Base-by-base conservation (phyloP, 1,140 invertebrate genomes). In the Drosophila dunni region DNA sequence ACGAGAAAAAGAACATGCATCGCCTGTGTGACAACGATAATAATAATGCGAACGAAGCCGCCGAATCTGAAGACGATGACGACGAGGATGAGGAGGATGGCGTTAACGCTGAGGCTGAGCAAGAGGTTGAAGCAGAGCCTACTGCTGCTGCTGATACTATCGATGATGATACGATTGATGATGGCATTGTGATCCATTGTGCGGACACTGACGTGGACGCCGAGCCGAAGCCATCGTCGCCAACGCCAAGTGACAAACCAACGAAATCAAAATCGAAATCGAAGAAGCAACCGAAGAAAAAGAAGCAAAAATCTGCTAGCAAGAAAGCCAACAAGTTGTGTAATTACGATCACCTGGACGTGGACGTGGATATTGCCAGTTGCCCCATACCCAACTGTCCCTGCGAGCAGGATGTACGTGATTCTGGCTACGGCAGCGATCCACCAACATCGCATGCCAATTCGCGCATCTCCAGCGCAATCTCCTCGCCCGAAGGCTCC, bases 391-490 rank as follows among this genome's bases (percentile, higher is more conserved):
- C 72, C 3, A 71, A 91, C 33, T 93, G 93, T 84, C 93, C 93
- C 63, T 93, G 93, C 54, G 93, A 93, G 79, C 88, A 92, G 67
- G 92, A 90, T 90, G 79, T 91, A 9, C 96, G 96, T 88, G 97
- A 97, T 91, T 97, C 95, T 90, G 96, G 96, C 36, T 97, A 97
- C 89, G 96, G 96, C 17, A 97, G 96, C 8, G 96, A 96, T 72
- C 83, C 74, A 29, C 73, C 84, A 9, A 76, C 77, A 36, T 91
- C 90, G 46, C 73, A 91, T 75, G 96, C 95, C 82, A 95, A 95
- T 67, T 91, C 91, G 11, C 93, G 94, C 38, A 95, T 94, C 65
- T 96, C 95, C 17, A 97, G 96, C 72, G 93, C 95, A 34, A 94
- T 95, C 50, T 96, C 95, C 84, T 96, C 96, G 0, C 96, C 97